phyloP scores from a whole-genome alignment of 2,797 vertebrate genomes.

The Enteromius afrohamiltoni region DNA sequence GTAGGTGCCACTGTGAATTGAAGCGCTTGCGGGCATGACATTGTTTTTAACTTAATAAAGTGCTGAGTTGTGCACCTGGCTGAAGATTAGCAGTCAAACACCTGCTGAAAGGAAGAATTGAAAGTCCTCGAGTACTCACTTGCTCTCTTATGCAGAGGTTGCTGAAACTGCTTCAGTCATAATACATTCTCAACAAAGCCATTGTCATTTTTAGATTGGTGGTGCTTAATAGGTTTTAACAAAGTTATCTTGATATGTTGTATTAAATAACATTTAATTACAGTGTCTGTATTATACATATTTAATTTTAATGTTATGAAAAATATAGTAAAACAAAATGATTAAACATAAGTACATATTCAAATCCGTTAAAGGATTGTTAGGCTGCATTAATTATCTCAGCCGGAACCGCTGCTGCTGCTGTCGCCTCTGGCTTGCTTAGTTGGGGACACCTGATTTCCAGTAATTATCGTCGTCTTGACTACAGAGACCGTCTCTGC shows the following conservation, averaged over 20 bases:
- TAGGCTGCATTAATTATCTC: too few species aligned
- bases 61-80: constrained; percentile 77
- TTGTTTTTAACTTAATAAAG: constrained; percentile 79
- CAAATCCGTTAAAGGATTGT: too few species aligned
- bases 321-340: neutral
- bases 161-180: neutral
- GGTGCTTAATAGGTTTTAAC: neutral
- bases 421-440: too few species aligned
- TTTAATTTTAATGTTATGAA: neutral
- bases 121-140: neutral
- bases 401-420: too few species aligned
- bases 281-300: neutral
- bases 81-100: constrained; percentile 73
- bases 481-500: too few species aligned
- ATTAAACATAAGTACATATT: neutral
- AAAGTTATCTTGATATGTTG: neutral
- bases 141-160: neutral
- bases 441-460: too few species aligned
- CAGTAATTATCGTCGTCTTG: too few species aligned
- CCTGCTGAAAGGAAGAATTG: constrained; percentile 67
- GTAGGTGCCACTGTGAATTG: constrained; percentile 62
- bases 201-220: neutral
- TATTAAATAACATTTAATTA: neutral
- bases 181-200: neutral
- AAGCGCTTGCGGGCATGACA: constrained; percentile 73